These are phyloP conservation scores for Neolamprologus caudopunctatus DNA, from an alignment of 2,113 vertebrate genomes.

Conservation along the genomic window DNA sequence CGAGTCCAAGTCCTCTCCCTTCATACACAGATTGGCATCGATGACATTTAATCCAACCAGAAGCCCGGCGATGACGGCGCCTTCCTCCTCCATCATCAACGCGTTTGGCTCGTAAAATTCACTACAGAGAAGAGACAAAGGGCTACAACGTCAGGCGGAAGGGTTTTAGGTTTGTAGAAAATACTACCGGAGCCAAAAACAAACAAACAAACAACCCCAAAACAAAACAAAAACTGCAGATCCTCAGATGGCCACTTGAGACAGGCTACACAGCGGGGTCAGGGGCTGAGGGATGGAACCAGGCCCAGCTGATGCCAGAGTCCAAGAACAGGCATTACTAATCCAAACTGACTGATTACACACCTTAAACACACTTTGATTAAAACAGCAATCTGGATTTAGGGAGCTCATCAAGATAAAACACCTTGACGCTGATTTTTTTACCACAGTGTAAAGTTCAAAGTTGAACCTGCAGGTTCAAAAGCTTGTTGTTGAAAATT, in stretches of 20 bases:
- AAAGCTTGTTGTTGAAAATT: not conserved
- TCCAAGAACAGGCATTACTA: not conserved
- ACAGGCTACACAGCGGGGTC: not conserved
- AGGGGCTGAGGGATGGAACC: not conserved
- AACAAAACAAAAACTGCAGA: not conserved
- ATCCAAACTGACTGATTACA: not conserved
- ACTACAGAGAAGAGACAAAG: constrained; percentile 47
- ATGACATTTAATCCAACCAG: constrained; percentile 96
- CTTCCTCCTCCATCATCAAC: constrained; percentile 99
- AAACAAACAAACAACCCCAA: not conserved
- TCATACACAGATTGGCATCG: constrained; percentile 98
- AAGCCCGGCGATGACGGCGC: constrained; percentile 93
- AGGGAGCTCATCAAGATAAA: not conserved
- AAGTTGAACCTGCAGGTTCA: not conserved
- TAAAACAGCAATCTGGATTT: not conserved
- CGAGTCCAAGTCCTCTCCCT: constrained; percentile 96
- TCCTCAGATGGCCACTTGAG: not conserved
- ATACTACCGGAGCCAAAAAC: not conserved
- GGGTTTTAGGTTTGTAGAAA: not conserved
- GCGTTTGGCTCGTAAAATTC: constrained; percentile 97
- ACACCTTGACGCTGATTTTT: not conserved
- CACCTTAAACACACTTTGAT: not conserved
- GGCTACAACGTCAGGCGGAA: fast-evolving
- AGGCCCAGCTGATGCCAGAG: not conserved
- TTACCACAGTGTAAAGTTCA: fast-evolving